Percentiles rank a stretch among this genome's conserved stretches.
Evolutionary conservation across 2,113 vertebrate species (phyloP).

Genomic region (Pyxicephalus adspersus): DNA sequence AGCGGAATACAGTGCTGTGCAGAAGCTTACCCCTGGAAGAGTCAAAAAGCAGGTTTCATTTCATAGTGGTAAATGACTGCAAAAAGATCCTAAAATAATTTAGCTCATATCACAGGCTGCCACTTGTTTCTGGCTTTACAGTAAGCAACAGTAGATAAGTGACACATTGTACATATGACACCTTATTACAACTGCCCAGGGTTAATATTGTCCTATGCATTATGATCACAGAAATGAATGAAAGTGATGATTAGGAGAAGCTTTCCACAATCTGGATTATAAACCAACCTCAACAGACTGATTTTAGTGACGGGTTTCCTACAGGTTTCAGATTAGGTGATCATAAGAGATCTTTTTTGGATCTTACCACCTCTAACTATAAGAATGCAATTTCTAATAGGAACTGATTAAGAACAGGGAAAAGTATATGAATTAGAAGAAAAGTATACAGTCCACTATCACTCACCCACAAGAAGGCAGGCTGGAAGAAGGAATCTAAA

Average conservation of each 20-base stretch:
- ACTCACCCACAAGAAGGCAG: constrained; percentile 91
- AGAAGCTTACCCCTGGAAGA: too few relatives aligned
- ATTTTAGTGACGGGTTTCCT: background rate
- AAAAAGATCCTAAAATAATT: background rate
- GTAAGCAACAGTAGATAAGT: too few relatives aligned
- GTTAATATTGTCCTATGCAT: background rate
- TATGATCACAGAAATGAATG: constrained; percentile 23
- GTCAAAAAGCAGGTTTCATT: too few relatives aligned
- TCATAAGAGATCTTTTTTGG: too few relatives aligned
- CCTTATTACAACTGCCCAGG: too few relatives aligned
- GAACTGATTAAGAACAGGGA: background rate
- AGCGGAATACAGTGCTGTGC: background rate
- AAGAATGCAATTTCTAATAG: background rate
- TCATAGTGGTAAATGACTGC: background rate
- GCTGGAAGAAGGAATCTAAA: constrained; percentile 92
- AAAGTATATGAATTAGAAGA: background rate
- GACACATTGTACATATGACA: too few relatives aligned
- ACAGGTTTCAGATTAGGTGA: background rate
- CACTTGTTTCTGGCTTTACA: too few relatives aligned
- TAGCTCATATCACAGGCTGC: too few relatives aligned
- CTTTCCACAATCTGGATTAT: too few relatives aligned
- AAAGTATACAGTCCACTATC: background rate
- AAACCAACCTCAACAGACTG: background rate
- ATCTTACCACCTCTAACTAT: background rate
- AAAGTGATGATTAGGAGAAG: constrained; percentile 16